Conservation (phyloP, 2,113 vertebrate genomes). For the Tautogolabrus adspersus region DNA sequence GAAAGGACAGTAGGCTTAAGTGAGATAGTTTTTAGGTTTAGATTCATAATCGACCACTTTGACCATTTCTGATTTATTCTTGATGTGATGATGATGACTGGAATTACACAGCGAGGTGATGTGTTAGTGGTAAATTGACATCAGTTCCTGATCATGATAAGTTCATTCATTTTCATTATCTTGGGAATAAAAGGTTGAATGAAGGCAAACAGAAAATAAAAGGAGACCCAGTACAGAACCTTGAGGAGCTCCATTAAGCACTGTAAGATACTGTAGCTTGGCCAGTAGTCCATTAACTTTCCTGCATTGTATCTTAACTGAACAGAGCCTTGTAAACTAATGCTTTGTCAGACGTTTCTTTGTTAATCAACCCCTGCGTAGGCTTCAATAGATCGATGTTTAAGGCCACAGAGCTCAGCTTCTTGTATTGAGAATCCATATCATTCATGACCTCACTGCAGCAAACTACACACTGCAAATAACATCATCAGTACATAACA, state of each 20-base stretch:
- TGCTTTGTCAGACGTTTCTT: constrained; percentile 15
- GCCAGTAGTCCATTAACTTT: neutral
- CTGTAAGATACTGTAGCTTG: neutral
- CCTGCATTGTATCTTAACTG: neutral
- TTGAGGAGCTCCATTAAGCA: constrained; percentile 14
- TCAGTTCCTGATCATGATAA: no score
- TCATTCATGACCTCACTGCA: neutral
- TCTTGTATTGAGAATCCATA: neutral
- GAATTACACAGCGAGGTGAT: no score
- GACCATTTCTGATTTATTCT: no score
- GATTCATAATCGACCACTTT: no score
- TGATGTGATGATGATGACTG: no score
- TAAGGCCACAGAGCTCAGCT: neutral
- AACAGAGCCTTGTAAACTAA: neutral
- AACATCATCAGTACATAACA: no score
- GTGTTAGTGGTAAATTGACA: no score
- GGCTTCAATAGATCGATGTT: constrained; percentile 15
- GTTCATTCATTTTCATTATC: no score
- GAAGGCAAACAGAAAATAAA: neutral
- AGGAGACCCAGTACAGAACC: neutral
- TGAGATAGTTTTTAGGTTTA: no score
- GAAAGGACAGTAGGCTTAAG: no score
- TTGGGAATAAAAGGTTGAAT: no score
- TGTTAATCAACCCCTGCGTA: constrained; percentile 11
- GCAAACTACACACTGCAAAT: neutral